Evolutionary conservation across 2,797 vertebrate species (phyloP), one percentile per base, ranked within the genome.

Genomic region (Neolamprologus multifasciatus): DNA sequence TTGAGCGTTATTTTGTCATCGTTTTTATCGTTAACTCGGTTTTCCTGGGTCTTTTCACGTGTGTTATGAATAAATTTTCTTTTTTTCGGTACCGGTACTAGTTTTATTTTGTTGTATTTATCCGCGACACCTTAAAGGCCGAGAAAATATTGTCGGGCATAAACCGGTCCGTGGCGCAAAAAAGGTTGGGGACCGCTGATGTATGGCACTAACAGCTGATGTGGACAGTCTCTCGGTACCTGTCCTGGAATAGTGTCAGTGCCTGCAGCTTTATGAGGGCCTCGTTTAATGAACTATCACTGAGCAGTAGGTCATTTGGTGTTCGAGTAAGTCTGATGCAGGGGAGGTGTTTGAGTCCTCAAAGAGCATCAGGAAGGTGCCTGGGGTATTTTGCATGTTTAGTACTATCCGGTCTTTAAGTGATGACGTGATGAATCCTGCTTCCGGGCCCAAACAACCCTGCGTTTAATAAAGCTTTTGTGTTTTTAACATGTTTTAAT

Each of bases 1-100:
- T 40, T 40, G 1, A 40, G 38, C 0, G 5, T 40, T 40, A 40
- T 40, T 40, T 40, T 40, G 3, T 40, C 0, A 40, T 40, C 0
- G 3, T 40, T 40, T 40, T 40, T 12, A 40, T 40, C 5, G 3
- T 40, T 40, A 31, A 31, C 7, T 31, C 7, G 7, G 31, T 31
- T 31, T 31, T 31, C 31, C 31, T 3, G 0, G 7, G 31, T 31
- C 31, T 31, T 31, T 31, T 31, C 31, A 31, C 31, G 31, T 8
- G 31, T 31, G 31, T 31, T 31, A 31, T 31, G 31, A 31, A 31
- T 31, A 31, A 8, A 31, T 8, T 8, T 31, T 31, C 31, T 31
- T 31, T 31, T 31, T 31, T 31, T 31, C 3, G 31, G 31, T 31
- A 31, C 3, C 31, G 7, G 31, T 31, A 31, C 31, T 31, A 31